These are phyloP conservation scores for Gallinago nigripennis DNA, from an alignment of 2,797 vertebrate genomes.

Conservation along the genomic window DNA sequence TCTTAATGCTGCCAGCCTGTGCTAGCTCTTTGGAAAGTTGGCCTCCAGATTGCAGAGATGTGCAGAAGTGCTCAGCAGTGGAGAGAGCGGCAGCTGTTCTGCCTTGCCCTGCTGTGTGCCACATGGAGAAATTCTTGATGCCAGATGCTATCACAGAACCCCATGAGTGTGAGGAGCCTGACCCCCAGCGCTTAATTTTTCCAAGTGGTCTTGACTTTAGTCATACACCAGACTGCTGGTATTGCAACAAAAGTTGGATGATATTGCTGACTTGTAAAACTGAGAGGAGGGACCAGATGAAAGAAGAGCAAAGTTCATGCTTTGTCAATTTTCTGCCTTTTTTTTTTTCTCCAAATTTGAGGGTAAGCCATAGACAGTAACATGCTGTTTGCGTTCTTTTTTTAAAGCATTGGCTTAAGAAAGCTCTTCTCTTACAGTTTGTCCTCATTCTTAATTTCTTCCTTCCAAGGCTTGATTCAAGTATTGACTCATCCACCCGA, in stretches of 20 bases:
- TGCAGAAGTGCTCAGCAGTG: rapidly evolving
- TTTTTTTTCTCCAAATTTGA: not conserved
- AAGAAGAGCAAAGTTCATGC: not conserved
- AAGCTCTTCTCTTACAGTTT: not conserved
- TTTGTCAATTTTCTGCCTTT: not conserved
- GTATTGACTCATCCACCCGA: slow-evolving; percentile 9
- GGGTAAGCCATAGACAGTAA: not conserved
- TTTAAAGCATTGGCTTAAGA: not conserved
- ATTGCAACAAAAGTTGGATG: not conserved
- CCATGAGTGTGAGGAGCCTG: not conserved
- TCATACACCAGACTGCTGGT: not conserved
- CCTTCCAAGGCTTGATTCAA: not conserved
- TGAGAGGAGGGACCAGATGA: not conserved
- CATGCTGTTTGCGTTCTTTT: not conserved
- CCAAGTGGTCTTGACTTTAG: not conserved
- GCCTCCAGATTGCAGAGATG: not conserved
- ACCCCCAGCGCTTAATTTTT: not conserved
- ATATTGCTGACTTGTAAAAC: not conserved
- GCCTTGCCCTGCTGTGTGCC: not conserved
- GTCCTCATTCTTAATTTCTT: not conserved
- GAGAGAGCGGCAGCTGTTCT: not conserved
- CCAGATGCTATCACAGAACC: not conserved
- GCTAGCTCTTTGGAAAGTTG: not conserved
- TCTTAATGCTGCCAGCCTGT: not conserved
- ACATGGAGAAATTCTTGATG: not conserved